Conservation (phyloP, 37 sponge, comb jelly and placozoan genomes). For the Diacarnus erythraeanus region DNA sequence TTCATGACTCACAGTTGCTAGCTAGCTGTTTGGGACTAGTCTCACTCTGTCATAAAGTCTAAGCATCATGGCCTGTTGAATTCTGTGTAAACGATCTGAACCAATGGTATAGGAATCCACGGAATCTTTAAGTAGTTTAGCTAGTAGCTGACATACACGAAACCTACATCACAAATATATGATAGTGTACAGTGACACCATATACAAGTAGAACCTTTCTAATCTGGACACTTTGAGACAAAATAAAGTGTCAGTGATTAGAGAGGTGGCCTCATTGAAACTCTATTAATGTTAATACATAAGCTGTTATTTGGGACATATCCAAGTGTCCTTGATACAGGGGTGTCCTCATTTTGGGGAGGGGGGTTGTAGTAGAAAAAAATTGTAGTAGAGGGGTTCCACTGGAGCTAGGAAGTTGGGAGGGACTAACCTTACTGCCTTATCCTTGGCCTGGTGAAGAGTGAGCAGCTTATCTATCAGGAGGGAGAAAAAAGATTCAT, state of each 20-base stretch:
- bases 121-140: constrained; percentile 43
- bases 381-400: too few species aligned
- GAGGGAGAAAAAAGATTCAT: constrained; percentile 25
- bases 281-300: too few species aligned
- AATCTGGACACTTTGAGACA: too few species aligned
- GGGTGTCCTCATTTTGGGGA: too few species aligned
- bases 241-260: too few species aligned
- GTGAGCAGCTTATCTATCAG: constrained; percentile 49
- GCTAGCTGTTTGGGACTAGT: background rate
- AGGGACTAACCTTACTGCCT: constrained; percentile 64
- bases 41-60: constrained; percentile 54
- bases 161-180: constrained; percentile 28
- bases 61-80: constrained; percentile 46
- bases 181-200: background rate
- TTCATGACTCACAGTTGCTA: background rate
- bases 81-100: constrained; percentile 10
- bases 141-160: constrained; percentile 70
- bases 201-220: background rate
- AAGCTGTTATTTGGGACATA: too few species aligned
- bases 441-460: constrained; percentile 57
- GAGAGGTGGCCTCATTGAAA: too few species aligned
- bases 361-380: too few species aligned
- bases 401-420: too few species aligned
- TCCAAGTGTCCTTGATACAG: too few species aligned
- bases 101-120: constrained; percentile 17